Conservation (phyloP, 2,888 invertebrate genomes). For the Pelosia muscerda region DNA sequence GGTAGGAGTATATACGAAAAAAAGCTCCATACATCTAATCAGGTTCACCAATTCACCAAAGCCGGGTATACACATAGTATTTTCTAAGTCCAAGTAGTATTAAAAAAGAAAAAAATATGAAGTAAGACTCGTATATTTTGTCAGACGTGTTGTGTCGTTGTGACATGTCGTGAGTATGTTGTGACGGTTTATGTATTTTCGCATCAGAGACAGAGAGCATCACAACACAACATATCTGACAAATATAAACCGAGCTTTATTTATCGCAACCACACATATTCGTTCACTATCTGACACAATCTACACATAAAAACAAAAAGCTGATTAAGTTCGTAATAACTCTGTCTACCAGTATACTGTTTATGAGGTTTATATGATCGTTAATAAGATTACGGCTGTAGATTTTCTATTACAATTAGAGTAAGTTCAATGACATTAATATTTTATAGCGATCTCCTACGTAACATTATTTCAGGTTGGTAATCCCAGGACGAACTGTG, state of each 20-base stretch:
- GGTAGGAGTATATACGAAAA: too few relatives aligned
- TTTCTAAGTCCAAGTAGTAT: too few relatives aligned
- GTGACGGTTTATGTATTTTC: too few relatives aligned
- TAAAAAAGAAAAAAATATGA: too few relatives aligned
- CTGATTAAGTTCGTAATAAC: constrained; percentile 41
- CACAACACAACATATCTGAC: too few relatives aligned
- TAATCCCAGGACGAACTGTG: neutral
- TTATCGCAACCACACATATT: constrained; percentile 16
- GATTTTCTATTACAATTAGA: constrained; percentile 12
- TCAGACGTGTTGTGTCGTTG: too few relatives aligned
- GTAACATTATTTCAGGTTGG: neutral
- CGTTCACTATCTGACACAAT: constrained; percentile 10
- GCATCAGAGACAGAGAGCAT: too few relatives aligned
- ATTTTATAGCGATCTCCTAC: neutral
- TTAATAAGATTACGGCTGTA: constrained; percentile 12
- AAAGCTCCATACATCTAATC: too few relatives aligned
- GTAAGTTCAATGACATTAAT: constrained; percentile 6
- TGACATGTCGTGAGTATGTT: too few relatives aligned
- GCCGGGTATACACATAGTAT: too few relatives aligned
- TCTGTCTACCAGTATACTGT: constrained; percentile 20
- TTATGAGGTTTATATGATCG: constrained; percentile 22
- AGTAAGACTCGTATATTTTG: too few relatives aligned
- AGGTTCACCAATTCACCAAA: too few relatives aligned
- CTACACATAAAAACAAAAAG: constrained; percentile 30
- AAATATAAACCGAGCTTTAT: neutral